Base-by-base conservation (phyloP, 2,888 invertebrate species). In the Chamaedrilus cognettii region DNA sequence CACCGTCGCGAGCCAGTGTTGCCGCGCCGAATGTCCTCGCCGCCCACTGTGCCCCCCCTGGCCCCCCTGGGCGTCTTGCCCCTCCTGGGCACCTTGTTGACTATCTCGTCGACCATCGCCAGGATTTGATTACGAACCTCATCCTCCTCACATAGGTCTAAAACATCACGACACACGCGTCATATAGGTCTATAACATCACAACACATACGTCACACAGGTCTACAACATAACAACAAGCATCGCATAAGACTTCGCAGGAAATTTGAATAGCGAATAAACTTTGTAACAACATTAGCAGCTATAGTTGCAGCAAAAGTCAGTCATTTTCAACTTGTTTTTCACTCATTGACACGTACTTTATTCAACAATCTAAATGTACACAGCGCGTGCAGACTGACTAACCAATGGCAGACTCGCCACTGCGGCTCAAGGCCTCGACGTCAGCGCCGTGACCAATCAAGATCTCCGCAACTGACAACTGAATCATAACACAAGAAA, bases 101-200 rank as follows among this genome's bases (percentile, higher is more conserved):
- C 95, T 80, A 96, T 93, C 79, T 97, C 96, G 11, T 90, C 92
- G 79, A 91, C 90, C 66, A 97, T 85, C 77, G 95, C 91, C 71
- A 92, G 86, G 74, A 97, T 94, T 72, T 95, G 89, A 76, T 92
- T 93, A 72, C 94, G 90, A 79, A 97, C 89, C 84, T 96, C 96
- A 0, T 92, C 91, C 85, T 97, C 96, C 84, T 97, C 96, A 83
- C 96, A 96, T 77, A 97, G 95, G 84, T 96, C 96, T 94, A 75
- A n/a, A 51, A 26, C 55, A 52, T 19, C 11, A 11, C 11, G 11
- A 19, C 7, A 52, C 19, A 52, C 19, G 19, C 11, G 11, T 42
- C 19, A 42, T 42, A 11, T 15, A 42, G 19, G 11, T 42, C 11
- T 42, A 11, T 42, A 42, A 42, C 11, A 42, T 19, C 19, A 42